A percentile compares a stretch with the other conserved stretches of the same genome.
Conservation (phyloP, 2,113 vertebrate genomes). For the Oryzias javanicus region DNA sequence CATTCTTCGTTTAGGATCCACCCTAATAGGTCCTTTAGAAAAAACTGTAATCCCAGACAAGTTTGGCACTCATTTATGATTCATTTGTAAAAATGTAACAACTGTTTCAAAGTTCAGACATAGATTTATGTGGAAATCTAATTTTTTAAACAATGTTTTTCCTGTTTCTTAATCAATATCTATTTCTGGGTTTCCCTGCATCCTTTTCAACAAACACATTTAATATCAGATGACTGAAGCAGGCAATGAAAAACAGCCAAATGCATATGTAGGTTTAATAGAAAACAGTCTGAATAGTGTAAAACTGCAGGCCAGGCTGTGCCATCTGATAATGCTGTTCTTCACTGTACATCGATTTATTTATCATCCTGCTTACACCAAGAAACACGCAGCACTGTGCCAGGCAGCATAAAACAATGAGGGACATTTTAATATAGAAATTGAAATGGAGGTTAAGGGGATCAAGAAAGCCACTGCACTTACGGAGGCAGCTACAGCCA, state of each 20-base stretch:
- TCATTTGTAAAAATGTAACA: too few relatives aligned
- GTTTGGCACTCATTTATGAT: too few relatives aligned
- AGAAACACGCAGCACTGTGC: conserved; percentile 50
- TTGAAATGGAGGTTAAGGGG: conserved; percentile 51
- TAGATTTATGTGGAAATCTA: too few relatives aligned
- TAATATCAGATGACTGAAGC: neutral
- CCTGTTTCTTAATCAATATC: too few relatives aligned
- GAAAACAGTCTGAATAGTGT: neutral
- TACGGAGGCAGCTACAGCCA: neutral
- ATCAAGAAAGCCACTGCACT: conserved; percentile 17
- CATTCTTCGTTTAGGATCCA: too few relatives aligned
- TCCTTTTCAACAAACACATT: neutral
- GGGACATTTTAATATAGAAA: conserved; percentile 75
- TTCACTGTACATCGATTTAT: conserved; percentile 68
- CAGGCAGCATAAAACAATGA: conserved; percentile 73
- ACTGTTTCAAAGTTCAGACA: too few relatives aligned
- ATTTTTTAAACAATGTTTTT: too few relatives aligned
- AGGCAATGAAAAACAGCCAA: neutral
- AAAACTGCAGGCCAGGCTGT: conserved; percentile 19
- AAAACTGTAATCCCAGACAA: too few relatives aligned
- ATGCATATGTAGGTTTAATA: neutral
- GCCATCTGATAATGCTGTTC: conserved; percentile 60
- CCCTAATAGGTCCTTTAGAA: too few relatives aligned
- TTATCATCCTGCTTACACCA: conserved; percentile 62
- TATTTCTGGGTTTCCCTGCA: too few relatives aligned